Evolutionary conservation across 2,113 vertebrate genomes (phyloP), one percentile per base, ranked within the genome.

Genomic region (Solea senegalensis): DNA sequence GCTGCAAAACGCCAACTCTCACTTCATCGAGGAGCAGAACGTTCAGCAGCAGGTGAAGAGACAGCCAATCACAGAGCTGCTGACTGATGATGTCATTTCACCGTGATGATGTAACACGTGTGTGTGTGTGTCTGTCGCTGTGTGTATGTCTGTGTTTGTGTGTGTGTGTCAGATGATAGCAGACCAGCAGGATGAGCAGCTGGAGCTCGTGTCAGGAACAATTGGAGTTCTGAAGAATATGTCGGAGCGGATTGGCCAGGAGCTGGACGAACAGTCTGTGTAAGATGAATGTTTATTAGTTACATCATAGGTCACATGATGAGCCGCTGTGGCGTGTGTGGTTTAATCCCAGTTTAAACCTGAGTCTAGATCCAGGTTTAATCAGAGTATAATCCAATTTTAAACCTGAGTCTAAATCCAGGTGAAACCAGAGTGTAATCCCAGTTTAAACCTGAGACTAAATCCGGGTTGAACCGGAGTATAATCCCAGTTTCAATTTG

Each of bases 201-300:
- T 99, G 92, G 96, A 98, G 91, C 92, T 99, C 74, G 97, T 99
- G 81, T 99, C 98, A 13, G 97, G 97, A 89, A 97, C 96, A 76
- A 98, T 99, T 0, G 97, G 97, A 11, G 97, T 99, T 76, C 91
- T 99, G 85, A 99, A 98, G 95, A 98, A 97, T 94, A 99, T 99
- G 98, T 99, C 97, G 4, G 95, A 99, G 86, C 93, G 96, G 80
- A 99, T 99, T 3, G 97, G 98, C 0, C 93, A 96, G 86, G 98
- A 99, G 92, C 91, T 99, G 90, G 98, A 99, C 40, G 97, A 99
- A 14, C 98, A 99, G 86, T 93, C 96, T 6, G 97, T 97, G 98
- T 99, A 92, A 96, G 97, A 92, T 15, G 15, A 13, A 11, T 48
- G 45, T 12, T 11, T 1, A 13, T 48, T 5, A 48, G 14, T 48